phyloP scores from a whole-genome alignment of 2,113 vertebrate species.

The Microcebus griseorufus region DNA sequence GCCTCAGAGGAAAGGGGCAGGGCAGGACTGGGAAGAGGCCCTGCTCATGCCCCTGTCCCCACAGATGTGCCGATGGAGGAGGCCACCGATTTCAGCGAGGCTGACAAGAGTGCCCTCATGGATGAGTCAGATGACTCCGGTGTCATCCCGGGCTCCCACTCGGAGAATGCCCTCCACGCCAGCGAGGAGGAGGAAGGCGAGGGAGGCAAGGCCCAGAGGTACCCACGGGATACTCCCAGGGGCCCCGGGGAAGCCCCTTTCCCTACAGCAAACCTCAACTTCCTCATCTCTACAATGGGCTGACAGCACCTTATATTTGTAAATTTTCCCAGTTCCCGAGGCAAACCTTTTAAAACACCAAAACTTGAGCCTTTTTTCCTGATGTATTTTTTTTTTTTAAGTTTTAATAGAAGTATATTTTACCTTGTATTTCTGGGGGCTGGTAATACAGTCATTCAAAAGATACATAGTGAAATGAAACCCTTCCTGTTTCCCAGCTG shows the following conservation, averaged over 20 bases:
- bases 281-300: not conserved
- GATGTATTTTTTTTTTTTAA: not conserved
- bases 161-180: constrained; percentile 82
- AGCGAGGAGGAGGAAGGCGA: constrained; percentile 88
- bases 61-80: constrained; percentile 92
- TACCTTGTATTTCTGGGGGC: not conserved
- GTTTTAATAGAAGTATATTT: not conserved
- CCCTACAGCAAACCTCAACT: not conserved
- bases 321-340: not conserved
- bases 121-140: constrained; percentile 90
- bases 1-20: not conserved
- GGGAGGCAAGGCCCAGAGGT: constrained; percentile 89
- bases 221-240: not conserved
- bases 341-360: not conserved
- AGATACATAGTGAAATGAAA: not conserved
- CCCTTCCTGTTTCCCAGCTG: not conserved
- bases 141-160: constrained; percentile 90
- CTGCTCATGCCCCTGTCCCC: not conserved
- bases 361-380: not conserved
- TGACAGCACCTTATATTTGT: not conserved
- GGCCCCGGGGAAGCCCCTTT: too few relatives aligned
- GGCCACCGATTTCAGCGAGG: constrained; percentile 86
- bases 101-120: constrained; percentile 88
- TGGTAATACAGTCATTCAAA: not conserved
- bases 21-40: not conserved